Evolutionary conservation across 1,140 invertebrate genomes (phyloP).

Genomic region (Pararge aegeria): DNA sequence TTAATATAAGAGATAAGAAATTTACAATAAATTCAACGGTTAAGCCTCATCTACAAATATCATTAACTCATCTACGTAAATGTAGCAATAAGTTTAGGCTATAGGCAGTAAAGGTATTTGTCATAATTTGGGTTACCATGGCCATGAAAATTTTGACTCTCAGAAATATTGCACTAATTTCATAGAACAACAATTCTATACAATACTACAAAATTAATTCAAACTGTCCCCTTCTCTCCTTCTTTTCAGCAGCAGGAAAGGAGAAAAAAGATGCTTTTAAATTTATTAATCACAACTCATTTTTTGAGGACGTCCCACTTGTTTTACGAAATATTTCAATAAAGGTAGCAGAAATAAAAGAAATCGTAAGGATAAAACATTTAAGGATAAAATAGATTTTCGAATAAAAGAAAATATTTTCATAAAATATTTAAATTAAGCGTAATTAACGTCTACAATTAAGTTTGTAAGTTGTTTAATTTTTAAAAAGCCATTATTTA

Average conservation of each 20-base stretch:
- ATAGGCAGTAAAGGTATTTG: constrained; percentile 61
- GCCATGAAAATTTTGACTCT: constrained; percentile 52
- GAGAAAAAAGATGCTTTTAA: constrained; percentile 71
- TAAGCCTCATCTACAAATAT: constrained; percentile 55
- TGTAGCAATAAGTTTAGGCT: constrained; percentile 51
- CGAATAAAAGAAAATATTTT: neutral
- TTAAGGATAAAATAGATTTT: neutral
- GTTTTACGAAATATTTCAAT: constrained; percentile 25
- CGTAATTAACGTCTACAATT: constrained; percentile 1
- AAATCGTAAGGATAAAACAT: constrained; percentile 6
- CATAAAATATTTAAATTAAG: neutral
- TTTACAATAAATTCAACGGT: constrained; percentile 61
- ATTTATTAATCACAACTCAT: constrained; percentile 51
- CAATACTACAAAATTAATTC: constrained; percentile 67
- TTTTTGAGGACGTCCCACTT: constrained; percentile 60
- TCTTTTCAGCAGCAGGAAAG: constrained; percentile 74
- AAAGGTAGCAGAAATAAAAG: neutral
- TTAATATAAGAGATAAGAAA: constrained; percentile 50
- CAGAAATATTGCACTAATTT: constrained; percentile 43
- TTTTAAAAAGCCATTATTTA: constrained; percentile 6
- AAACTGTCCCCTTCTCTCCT: constrained; percentile 73
- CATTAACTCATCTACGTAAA: constrained; percentile 48
- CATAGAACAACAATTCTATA: constrained; percentile 68
- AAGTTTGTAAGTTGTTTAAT: neutral
- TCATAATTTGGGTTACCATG: constrained; percentile 56